Percentiles rank a stretch among this genome's conserved stretches.
Conservation (phyloP, 2,797 vertebrate species). For the Epinephelus awoara region DNA sequence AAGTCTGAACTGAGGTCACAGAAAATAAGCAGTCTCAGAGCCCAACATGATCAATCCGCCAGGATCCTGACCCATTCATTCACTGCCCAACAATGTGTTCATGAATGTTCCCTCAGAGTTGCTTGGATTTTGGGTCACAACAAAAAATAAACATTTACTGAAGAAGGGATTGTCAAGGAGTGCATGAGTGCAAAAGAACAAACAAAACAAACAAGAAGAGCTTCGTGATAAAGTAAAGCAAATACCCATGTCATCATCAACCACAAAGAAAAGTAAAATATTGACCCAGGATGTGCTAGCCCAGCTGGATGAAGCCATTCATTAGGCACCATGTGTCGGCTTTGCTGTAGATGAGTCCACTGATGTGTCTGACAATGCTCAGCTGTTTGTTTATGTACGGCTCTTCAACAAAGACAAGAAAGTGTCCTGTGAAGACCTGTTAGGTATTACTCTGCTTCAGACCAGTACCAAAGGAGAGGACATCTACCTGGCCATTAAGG, state of each 20-base stretch:
- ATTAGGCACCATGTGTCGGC: no score
- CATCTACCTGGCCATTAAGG: slow-evolving; percentile 13
- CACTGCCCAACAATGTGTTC: no score
- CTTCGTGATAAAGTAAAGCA: slow-evolving; percentile 42
- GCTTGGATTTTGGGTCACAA: slow-evolving; percentile 42
- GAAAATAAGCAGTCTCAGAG: no score
- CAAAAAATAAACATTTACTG: slow-evolving; percentile 38
- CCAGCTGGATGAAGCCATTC: slow-evolving; percentile 19
- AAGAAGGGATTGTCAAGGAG: slow-evolving; percentile 35
- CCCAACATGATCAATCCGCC: no score
- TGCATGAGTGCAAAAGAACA: no score
- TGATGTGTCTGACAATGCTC: not conserved
- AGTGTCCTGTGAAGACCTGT: slow-evolving; percentile 5
- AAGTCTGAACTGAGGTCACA: no score
- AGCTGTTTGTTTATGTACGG: not conserved
- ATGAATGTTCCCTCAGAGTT: slow-evolving; percentile 2
- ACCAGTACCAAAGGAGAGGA: slow-evolving; percentile 26
- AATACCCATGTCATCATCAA: slow-evolving; percentile 43
- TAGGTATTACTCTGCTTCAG: slow-evolving; percentile 5
- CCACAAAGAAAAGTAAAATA: slow-evolving; percentile 28
- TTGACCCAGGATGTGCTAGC: slow-evolving; percentile 24
- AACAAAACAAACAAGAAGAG: slow-evolving; percentile 49
- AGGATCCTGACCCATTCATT: no score
- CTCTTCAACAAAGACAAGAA: no score
- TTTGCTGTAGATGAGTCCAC: no score